Evolutionary conservation across 2,888 invertebrate genomes (phyloP).

Genomic region (Brenthis hecate): DNA sequence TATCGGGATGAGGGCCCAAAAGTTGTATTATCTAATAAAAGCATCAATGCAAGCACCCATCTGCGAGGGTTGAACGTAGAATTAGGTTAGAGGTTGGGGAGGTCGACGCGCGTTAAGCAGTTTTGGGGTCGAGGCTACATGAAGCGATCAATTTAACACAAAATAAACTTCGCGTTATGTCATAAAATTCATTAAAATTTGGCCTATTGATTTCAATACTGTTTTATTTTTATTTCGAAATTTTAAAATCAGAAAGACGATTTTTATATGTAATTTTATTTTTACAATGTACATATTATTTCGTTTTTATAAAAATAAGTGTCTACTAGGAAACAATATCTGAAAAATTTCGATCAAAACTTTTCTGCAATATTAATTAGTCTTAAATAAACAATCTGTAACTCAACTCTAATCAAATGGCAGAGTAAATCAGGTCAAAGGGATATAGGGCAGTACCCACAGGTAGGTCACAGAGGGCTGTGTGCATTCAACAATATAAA

Average conservation of each 20-base stretch:
- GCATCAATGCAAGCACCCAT: conserved; percentile 59
- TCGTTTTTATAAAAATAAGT: no score
- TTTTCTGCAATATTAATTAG: conserved; percentile 14
- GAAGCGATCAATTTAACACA: conserved; percentile 59
- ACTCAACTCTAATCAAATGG: conserved; percentile 42
- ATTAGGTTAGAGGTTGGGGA: conserved; percentile 72
- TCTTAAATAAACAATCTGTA: conserved; percentile 20
- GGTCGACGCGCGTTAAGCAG: conserved; percentile 58
- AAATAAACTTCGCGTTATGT: conserved; percentile 61
- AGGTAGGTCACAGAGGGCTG: conserved; percentile 55
- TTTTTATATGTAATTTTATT: neutral
- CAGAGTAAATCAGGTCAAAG: conserved; percentile 58
- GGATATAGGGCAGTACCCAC: conserved; percentile 54
- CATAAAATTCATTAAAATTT: conserved; percentile 49
- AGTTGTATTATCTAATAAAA: conserved; percentile 62
- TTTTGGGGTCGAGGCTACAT: conserved; percentile 63
- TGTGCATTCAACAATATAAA: conserved; percentile 65
- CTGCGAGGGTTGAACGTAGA: conserved; percentile 60
- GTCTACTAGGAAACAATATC: no score
- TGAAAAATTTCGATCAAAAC: neutral
- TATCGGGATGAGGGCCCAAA: conserved; percentile 45
- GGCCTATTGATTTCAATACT: conserved; percentile 24
- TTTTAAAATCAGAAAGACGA: neutral
- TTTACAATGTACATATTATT: neutral
- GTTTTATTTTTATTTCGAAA: neutral